Evolutionary conservation across 2,797 vertebrate genomes (phyloP).

Genomic region (Bovichtus variegatus): DNA sequence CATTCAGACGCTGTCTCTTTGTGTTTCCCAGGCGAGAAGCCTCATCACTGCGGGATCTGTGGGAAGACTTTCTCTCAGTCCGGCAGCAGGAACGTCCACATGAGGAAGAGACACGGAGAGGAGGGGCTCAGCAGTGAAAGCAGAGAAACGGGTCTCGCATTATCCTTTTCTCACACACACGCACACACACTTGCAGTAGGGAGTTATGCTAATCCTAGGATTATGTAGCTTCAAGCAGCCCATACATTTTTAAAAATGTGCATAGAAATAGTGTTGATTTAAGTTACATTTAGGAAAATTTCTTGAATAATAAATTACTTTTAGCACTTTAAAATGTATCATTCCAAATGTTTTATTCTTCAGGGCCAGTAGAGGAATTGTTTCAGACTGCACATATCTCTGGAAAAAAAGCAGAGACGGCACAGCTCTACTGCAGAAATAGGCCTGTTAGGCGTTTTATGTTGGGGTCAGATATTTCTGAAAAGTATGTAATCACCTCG

Average conservation of each 20-base stretch:
- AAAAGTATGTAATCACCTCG: slow-evolving; percentile 25
- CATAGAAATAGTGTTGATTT: slow-evolving; percentile 42
- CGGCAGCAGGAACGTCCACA: slow-evolving; percentile 97
- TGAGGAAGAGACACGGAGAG: slow-evolving; percentile 93
- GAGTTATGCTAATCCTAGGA: slow-evolving; percentile 56
- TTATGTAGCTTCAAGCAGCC: slow-evolving; percentile 54
- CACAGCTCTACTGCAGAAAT: slow-evolving; percentile 8
- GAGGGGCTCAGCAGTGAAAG: slow-evolving; percentile 72
- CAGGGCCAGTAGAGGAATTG: slow-evolving; percentile 39
- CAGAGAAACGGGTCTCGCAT: slow-evolving; percentile 81
- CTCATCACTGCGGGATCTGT: slow-evolving; percentile 95
- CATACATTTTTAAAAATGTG: slow-evolving; percentile 58
- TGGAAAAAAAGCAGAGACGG: slow-evolving; percentile 29
- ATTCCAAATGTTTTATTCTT: slow-evolving; percentile 48
- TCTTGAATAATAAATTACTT: slow-evolving; percentile 60
- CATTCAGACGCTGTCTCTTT: neutral
- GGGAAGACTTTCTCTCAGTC: slow-evolving; percentile 99
- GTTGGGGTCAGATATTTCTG: slow-evolving; percentile 35
- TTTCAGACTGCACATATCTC: slow-evolving; percentile 36
- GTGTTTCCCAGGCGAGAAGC: slow-evolving; percentile 91
- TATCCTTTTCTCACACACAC: neutral
- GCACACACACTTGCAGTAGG: slow-evolving; percentile 27
- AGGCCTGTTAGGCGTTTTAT: slow-evolving; percentile 9
- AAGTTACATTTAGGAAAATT: slow-evolving; percentile 52
- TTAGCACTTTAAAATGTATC: slow-evolving; percentile 50